Evolutionary conservation across 2,113 vertebrate species (phyloP), one percentile per base, ranked within the genome.

Genomic region (Dromaius novaehollandiae): DNA sequence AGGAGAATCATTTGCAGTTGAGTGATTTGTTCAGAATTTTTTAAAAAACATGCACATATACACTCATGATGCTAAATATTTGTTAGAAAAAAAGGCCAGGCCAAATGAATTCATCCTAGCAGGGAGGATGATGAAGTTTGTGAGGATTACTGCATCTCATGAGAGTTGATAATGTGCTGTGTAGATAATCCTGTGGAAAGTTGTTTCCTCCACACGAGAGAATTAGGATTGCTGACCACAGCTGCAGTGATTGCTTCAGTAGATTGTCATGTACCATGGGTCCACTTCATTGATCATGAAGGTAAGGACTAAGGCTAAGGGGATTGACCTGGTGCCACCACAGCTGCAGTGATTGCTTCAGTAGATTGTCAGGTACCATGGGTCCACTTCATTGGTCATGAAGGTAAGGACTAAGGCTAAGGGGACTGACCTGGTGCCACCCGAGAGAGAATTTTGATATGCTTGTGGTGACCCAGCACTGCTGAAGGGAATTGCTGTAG

Each of bases 181-280:
- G 36, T 38, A 21, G 56, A 25, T 19, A 55, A 55, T 60, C 60
- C 70, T 3, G 28, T 25, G 9, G 17, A 22, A 44, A 48, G 14
- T 8, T 28, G 38, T 30, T 69, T 13, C 21, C 32, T 15, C 5
- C 21, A 20, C 26, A 28, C 1, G 1, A 0, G 5, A 66, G 69
- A 32, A 0, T 1, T 7, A 38, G 11, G 2, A 25, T 0, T 55
- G 90, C 36, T 91, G 74, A 53, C 18, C 25, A 7, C 21, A 13
- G 48, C 7, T 15, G 36, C 6, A 80, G 71, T 0, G 2, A 11
- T 79, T 0, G 0, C 44, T 58, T 63, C 15, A 40, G 30, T 48
- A 60, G 19, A 51, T 32, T 70, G 18, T 34, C 28, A 21, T 51
- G 22, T 17, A 77, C 24, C 10, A 0, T 0, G 7, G 17, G 3